Percentiles rank a stretch among this genome's conserved stretches.
phyloP scores from a whole-genome alignment of 1,140 invertebrate genomes.

The Drosophila bipectinata region DNA sequence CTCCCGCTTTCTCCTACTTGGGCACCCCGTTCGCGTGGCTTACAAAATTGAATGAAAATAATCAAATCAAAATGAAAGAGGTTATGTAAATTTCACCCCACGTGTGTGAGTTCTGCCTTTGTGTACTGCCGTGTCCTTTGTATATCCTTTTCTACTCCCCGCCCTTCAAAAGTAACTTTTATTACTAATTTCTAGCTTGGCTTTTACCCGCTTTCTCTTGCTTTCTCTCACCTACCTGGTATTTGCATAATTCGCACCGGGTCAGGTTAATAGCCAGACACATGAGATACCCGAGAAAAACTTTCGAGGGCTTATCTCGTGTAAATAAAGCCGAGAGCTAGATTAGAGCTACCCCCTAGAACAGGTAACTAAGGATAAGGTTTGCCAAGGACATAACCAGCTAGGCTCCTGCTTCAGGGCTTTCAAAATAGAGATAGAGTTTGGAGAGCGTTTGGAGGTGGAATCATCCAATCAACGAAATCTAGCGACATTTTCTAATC shows the following conservation, averaged over 20 bases:
- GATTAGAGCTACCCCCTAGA: not conserved
- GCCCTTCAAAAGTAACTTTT: slow-evolving; percentile 34
- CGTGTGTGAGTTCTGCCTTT: slow-evolving; percentile 27
- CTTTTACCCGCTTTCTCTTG: slow-evolving; percentile 17
- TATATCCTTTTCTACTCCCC: not conserved
- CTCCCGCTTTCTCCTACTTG: not conserved
- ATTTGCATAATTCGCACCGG: slow-evolving; percentile 69
- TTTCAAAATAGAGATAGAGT: too few species aligned
- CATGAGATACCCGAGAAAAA: slow-evolving; percentile 28
- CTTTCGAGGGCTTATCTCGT: slow-evolving; percentile 24
- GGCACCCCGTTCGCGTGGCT: slow-evolving; percentile 49
- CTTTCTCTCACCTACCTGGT: slow-evolving; percentile 1
- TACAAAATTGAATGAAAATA: slow-evolving; percentile 76
- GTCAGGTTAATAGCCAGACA: slow-evolving; percentile 48
- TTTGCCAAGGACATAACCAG: not conserved
- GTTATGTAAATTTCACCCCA: slow-evolving; percentile 73
- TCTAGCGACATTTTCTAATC: not conserved
- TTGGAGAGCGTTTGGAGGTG: too few species aligned
- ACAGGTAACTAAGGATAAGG: slow-evolving; percentile 13
- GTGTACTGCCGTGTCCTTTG: not conserved
- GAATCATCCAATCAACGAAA: not conserved
- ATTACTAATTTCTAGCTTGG: slow-evolving; percentile 49
- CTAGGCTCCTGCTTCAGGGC: too few species aligned
- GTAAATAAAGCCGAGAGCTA: slow-evolving; percentile 23
- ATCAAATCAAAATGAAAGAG: slow-evolving; percentile 72